These are phyloP conservation scores for Nothobranchius kuhntae DNA, from an alignment of 2,113 vertebrate species.

Conservation along the genomic window DNA sequence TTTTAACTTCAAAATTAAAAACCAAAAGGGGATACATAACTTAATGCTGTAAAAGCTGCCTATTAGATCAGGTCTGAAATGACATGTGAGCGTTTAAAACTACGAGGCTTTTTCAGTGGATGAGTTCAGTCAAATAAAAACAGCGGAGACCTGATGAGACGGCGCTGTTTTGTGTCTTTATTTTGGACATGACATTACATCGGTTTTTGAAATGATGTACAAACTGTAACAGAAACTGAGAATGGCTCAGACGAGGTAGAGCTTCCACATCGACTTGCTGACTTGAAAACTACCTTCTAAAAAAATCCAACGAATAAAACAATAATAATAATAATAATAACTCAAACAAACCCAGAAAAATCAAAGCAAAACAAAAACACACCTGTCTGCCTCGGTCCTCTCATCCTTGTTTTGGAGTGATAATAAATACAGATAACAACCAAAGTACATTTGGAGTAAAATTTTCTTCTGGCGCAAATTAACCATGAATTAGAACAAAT, in stretches of 20 bases:
- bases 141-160: slow-evolving; percentile 28
- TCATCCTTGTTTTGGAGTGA: slow-evolving; percentile 74
- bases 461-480: slow-evolving; percentile 77
- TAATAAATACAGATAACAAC: slow-evolving; percentile 93
- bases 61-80: no score
- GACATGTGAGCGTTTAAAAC: no score
- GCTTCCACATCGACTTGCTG: slow-evolving; percentile 86
- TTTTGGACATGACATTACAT: slow-evolving; percentile 91
- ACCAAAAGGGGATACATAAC: no score
- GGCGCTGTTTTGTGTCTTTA: slow-evolving; percentile 85
- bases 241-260: slow-evolving; percentile 93
- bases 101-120: no score
- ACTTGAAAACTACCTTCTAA: slow-evolving; percentile 79
- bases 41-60: no score
- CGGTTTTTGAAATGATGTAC: slow-evolving; percentile 84
- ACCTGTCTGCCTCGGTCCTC: slow-evolving; percentile 69
- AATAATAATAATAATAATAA: slow-evolving; percentile 29
- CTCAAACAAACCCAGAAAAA: slow-evolving; percentile 54
- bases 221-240: slow-evolving; percentile 84
- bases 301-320: slow-evolving; percentile 17
- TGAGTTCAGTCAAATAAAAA: no score
- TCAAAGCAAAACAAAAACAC: slow-evolving; percentile 60
- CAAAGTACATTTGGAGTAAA: slow-evolving; percentile 87
- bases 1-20: no score
- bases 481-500: slow-evolving; percentile 79